These are phyloP conservation scores for Lordiphosa fenestrarum DNA, from an alignment of 2,888 invertebrate species.

Conservation along the genomic window DNA sequence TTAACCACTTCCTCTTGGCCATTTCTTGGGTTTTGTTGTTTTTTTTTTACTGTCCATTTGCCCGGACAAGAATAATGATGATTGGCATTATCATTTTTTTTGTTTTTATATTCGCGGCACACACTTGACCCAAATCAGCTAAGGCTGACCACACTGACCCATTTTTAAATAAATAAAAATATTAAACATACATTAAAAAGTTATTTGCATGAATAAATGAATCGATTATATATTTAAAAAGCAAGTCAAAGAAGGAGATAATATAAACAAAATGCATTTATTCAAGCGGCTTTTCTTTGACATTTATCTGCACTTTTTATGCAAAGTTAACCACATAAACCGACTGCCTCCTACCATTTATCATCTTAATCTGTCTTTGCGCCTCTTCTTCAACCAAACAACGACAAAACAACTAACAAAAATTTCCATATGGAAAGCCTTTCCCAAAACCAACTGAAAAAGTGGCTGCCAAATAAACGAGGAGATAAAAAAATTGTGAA, in stretches of 20 bases:
- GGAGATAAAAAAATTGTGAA: neutral
- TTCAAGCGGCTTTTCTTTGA: no score
- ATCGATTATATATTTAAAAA: constrained; percentile 2
- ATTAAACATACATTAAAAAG: neutral
- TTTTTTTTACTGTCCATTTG: constrained; percentile 45
- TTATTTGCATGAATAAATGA: constrained; percentile 21
- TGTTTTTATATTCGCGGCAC: constrained; percentile 50
- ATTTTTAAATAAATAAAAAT: constrained; percentile 32
- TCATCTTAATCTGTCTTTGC: constrained; percentile 40
- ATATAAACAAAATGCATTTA: no score
- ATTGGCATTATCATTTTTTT: constrained; percentile 40
- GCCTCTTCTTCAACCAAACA: constrained; percentile 16
- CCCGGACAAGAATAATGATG: constrained; percentile 43
- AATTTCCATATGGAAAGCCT: no score
- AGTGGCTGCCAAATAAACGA: constrained; percentile 24
- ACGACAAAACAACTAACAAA: no score
- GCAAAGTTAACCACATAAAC: constrained; percentile 31
- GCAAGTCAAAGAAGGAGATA: neutral
- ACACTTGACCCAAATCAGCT: constrained; percentile 65
- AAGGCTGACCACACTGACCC: constrained; percentile 58
- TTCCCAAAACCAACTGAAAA: neutral
- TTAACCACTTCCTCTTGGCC: constrained; percentile 62
- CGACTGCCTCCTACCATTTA: constrained; percentile 42
- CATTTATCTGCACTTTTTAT: no score
- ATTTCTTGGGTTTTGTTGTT: constrained; percentile 17